A percentile compares a stretch with the other conserved stretches of the same genome.
Conservation (phyloP, 2,113 vertebrate genomes). For the Micronycteris hirsuta region DNA sequence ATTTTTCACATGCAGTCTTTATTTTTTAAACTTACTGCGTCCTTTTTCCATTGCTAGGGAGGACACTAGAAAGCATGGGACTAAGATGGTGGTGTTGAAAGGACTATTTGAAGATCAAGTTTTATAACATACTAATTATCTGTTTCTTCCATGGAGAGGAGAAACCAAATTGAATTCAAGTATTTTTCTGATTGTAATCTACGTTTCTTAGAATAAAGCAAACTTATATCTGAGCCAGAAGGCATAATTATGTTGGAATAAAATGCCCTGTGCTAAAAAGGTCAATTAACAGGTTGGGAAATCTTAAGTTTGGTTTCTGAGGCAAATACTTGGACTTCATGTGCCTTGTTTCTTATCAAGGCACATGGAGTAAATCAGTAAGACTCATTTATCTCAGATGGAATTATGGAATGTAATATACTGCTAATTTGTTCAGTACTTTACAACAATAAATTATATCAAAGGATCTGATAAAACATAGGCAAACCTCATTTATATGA, state of each 20-base stretch:
- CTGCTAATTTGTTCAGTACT: slow-evolving; percentile 66
- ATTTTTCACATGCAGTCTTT: not conserved
- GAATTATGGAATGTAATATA: slow-evolving; percentile 41
- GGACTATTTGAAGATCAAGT: slow-evolving; percentile 24
- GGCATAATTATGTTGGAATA: slow-evolving; percentile 61
- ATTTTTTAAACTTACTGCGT: slow-evolving; percentile 4
- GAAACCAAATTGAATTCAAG: slow-evolving; percentile 55
- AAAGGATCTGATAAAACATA: slow-evolving; percentile 62
- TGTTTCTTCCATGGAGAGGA: slow-evolving; percentile 41
- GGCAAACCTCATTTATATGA: slow-evolving; percentile 50
- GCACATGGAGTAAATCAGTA: slow-evolving; percentile 53
- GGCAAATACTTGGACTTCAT: slow-evolving; percentile 57
- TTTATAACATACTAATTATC: slow-evolving; percentile 20
- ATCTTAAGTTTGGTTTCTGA: slow-evolving; percentile 46
- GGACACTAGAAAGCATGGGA: not conserved
- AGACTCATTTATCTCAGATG: slow-evolving; percentile 39
- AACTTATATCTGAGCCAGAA: slow-evolving; percentile 45
- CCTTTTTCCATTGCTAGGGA: not conserved
- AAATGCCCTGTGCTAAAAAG: slow-evolving; percentile 62
- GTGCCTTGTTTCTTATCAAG: slow-evolving; percentile 51
- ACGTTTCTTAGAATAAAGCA: slow-evolving; percentile 47
- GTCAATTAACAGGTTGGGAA: slow-evolving; percentile 48
- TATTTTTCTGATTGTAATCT: slow-evolving; percentile 67
- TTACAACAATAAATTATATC: slow-evolving; percentile 52
- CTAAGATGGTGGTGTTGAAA: slow-evolving; percentile 10